Evolutionary conservation across 2,797 vertebrate species (phyloP).

Genomic region (Coregonus ussuriensis): DNA sequence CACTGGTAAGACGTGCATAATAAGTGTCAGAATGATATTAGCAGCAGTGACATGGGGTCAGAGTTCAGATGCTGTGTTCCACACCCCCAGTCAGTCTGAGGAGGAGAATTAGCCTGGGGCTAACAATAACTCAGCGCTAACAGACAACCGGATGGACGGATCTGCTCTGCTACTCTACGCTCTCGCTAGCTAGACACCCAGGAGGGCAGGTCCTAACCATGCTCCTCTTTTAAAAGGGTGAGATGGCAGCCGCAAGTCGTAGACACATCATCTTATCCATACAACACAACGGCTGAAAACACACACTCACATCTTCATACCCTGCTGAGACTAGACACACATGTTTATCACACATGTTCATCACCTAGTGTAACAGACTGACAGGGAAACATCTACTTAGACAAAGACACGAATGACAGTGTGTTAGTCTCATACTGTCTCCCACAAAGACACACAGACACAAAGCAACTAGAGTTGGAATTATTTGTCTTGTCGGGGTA

Average conservation of each 20-base stretch:
- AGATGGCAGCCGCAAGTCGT: background rate
- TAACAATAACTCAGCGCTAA: background rate
- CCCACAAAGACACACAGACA: background rate
- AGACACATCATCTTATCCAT: background rate
- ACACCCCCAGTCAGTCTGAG: background rate
- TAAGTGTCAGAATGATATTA: background rate
- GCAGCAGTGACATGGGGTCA: background rate
- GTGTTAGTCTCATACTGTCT: background rate
- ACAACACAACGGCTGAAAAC: background rate
- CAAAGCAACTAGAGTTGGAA: background rate
- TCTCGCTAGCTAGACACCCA: background rate
- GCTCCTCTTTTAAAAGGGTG: background rate
- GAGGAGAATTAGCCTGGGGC: background rate
- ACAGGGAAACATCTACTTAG: background rate
- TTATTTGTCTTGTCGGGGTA: background rate
- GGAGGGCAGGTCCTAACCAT: background rate
- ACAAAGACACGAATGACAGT: background rate
- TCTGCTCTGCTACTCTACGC: background rate
- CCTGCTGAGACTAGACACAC: background rate
- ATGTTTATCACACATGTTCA: no score
- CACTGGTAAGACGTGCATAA: background rate
- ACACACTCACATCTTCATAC: background rate
- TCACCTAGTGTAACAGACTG: background rate
- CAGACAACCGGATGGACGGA: background rate
- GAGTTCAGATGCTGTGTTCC: background rate